Evolutionary conservation across 1,140 invertebrate genomes (phyloP).

Genomic region (Magallana gigas): DNA sequence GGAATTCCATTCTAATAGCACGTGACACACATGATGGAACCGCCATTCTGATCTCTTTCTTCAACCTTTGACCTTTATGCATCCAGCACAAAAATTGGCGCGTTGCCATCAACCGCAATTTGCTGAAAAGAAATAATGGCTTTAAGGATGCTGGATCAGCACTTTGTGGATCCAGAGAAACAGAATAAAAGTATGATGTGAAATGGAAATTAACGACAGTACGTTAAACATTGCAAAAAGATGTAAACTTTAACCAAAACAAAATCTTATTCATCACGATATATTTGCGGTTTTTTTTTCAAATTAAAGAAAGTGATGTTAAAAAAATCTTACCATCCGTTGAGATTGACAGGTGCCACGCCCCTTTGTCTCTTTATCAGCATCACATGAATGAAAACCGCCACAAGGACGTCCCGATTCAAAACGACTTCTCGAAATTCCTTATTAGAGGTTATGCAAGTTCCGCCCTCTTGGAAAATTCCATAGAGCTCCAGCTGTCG

Average conservation of each 20-base stretch:
- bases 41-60: constrained; percentile 62
- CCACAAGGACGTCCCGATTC: constrained; percentile 63
- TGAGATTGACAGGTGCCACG: constrained; percentile 58
- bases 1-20: constrained; percentile 62
- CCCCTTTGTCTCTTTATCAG: constrained; percentile 61
- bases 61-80: constrained; percentile 61
- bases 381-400: constrained; percentile 68
- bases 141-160: constrained; percentile 2
- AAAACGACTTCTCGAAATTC: constrained; percentile 66
- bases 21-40: constrained; percentile 63
- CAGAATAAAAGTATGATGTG: not conserved
- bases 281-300: too few species aligned
- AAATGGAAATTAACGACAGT: too few species aligned
- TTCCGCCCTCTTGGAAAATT: constrained; percentile 54
- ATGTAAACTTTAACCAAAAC: too few species aligned
- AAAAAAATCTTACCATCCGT: constrained; percentile 59
- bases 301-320: not conserved
- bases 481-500: constrained; percentile 62
- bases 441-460: constrained; percentile 63
- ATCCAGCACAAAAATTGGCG: constrained; percentile 67
- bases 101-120: constrained; percentile 63
- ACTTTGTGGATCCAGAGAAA: not conserved
- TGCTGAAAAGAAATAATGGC: constrained; percentile 59
- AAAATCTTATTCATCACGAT: too few species aligned
- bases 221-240: too few species aligned